Evolutionary conservation across 2,113 vertebrate genomes (phyloP), one percentile per base, ranked within the genome.

Genomic region (Pluvianellus socialis): DNA sequence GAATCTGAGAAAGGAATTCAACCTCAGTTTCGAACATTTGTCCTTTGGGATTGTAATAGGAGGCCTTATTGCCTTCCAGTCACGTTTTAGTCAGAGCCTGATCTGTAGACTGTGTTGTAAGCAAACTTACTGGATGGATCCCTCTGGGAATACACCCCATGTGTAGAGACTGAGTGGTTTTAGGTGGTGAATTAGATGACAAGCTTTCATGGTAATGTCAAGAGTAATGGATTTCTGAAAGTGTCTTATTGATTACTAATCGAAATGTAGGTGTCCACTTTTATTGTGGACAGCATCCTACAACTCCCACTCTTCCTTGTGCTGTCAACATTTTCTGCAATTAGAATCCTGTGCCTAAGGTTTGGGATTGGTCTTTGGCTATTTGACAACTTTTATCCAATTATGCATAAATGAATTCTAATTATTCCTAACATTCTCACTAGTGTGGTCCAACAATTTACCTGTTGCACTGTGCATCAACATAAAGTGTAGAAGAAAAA

Each of bases 1-100:
- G 87, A 79, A 75, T 68, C 3, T 4, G 61, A 89, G 77, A 79
- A 85, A 85, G 30, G 47, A 94, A 66, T 95, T 95, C 79, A 88
- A 85, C 70, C 44, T 40, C 42, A 75, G 61, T 95, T 95, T 95
- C 77, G 91, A 96, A 66, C 16, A 55, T 79, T 91, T 90, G 49
- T 93, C 91, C 84, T 94, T 82, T 93, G 87, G 81, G 92, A 95
- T 79, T 95, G 53, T 49, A 87, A 79, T 59, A 85, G 66, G 79
- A 95, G 40, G 12, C 1, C 33, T 94, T 87, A 65, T 52, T 95
- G 44, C 70, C 73, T 94, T 94, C 76, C 30, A 86, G 87, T 84
- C 77, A 91, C 2, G 5, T 96, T 87, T 87, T 52, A 90, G 65
- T 89, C 56, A 75, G 55, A 88, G 47, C 26, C 47, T 79, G 52